A percentile compares a stretch with the other conserved stretches of the same genome.
These are phyloP conservation scores for Heterochromis multidens DNA, from an alignment of 2,113 vertebrate species.

Conservation along the genomic window DNA sequence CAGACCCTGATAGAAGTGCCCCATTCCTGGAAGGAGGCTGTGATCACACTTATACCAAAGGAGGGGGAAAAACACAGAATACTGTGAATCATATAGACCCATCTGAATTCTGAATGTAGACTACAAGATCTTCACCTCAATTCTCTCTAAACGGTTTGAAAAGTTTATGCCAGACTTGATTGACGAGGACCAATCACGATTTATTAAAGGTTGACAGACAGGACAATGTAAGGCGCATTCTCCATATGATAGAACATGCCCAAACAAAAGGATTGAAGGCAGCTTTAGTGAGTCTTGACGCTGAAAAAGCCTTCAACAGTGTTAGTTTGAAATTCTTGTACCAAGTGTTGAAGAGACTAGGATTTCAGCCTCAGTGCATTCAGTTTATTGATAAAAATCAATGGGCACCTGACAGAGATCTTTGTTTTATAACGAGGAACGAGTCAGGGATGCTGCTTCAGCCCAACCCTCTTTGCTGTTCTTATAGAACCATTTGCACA, in stretches of 20 bases:
- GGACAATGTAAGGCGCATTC: not conserved
- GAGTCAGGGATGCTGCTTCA: not conserved
- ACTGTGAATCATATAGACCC: not conserved
- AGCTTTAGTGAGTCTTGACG: not conserved
- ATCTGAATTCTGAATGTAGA: not conserved
- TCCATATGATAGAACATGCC: not conserved
- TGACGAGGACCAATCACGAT: not conserved
- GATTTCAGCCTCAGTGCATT: not conserved
- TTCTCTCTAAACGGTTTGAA: not conserved
- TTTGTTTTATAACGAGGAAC: not conserved
- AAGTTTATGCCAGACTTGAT: not conserved
- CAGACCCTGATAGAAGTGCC: too few relatives aligned
- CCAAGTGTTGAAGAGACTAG: not conserved
- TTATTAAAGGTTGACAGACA: not conserved
- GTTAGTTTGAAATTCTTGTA: not conserved
- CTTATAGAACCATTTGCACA: not conserved
- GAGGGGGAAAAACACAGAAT: too few relatives aligned
- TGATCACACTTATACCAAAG: too few relatives aligned
- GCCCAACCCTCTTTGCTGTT: not conserved
- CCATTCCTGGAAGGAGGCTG: too few relatives aligned
- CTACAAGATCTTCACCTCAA: not conserved
- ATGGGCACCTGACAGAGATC: not conserved
- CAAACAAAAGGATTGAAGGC: not conserved
- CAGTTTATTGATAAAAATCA: not conserved
- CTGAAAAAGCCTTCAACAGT: not conserved